Percentiles rank a stretch among this genome's conserved stretches.
phyloP scores from a whole-genome alignment of 2,113 vertebrate species.

The Heteronetta atricapilla region DNA sequence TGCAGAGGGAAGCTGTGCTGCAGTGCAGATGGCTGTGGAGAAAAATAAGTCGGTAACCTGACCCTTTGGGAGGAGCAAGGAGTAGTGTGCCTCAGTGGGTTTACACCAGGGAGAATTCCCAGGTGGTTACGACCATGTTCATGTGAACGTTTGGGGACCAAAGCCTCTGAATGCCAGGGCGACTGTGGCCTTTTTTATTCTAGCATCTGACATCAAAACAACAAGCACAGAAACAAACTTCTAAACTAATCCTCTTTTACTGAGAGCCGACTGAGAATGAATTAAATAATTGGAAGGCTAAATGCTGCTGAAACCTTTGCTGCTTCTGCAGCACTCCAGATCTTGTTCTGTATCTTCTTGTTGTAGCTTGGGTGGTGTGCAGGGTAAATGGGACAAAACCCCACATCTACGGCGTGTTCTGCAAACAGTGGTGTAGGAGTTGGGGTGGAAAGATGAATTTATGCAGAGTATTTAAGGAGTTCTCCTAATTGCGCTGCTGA shows the following conservation, averaged over 20 bases:
- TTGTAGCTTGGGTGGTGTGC: neutral
- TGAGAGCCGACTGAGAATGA: neutral
- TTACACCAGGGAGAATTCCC: neutral
- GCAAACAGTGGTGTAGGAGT: neutral
- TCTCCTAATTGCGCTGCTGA: neutral
- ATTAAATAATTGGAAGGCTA: neutral
- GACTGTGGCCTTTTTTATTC: neutral
- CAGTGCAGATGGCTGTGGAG: neutral
- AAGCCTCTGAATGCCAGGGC: neutral
- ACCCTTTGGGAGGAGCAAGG: neutral
- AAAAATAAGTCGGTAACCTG: neutral
- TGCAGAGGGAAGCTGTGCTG: neutral
- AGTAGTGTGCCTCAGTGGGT: neutral
- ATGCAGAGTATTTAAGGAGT: neutral
- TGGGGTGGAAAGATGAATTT: neutral
- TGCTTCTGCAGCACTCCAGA: neutral
- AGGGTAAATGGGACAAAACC: neutral
- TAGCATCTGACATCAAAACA: neutral
- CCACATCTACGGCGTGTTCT: neutral
- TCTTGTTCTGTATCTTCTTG: neutral
- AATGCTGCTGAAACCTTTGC: neutral
- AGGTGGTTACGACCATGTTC: neutral
- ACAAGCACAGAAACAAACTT: neutral
- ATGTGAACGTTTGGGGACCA: neutral
- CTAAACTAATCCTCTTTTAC: neutral